Conservation (phyloP, 2,888 invertebrate genomes). For the Spodoptera picta region DNA sequence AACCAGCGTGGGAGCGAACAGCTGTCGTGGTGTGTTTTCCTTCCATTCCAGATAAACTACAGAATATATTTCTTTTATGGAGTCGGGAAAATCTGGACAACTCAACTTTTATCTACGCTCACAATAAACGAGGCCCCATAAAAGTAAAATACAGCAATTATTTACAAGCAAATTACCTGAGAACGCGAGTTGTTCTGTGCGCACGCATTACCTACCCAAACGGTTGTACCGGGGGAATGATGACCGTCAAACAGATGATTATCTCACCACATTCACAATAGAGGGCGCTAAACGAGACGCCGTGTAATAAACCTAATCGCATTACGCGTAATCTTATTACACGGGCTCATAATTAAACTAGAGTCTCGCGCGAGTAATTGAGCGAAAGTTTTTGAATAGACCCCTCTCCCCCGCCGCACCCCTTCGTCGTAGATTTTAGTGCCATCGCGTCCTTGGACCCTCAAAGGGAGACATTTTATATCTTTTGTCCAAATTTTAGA, state of each 20-base stretch:
- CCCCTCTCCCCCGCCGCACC: constrained; percentile 14
- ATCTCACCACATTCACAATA: constrained; percentile 53
- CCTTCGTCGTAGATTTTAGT: constrained; percentile 46
- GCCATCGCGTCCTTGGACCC: constrained; percentile 45
- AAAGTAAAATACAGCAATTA: constrained; percentile 47
- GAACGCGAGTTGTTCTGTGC: constrained; percentile 29
- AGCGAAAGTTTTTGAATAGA: constrained; percentile 63
- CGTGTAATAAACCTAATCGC: constrained; percentile 54
- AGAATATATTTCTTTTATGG: constrained; percentile 26
- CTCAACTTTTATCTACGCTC: constrained; percentile 31
- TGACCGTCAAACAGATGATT: constrained; percentile 48
- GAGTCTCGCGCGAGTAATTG: constrained; percentile 59
- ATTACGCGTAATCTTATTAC: constrained; percentile 62
- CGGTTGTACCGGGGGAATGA: constrained; percentile 33
- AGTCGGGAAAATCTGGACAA: constrained; percentile 42
- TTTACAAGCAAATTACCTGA: constrained; percentile 51
- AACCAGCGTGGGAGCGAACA: constrained; percentile 30
- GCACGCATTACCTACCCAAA: constrained; percentile 39
- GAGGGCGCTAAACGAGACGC: constrained; percentile 53
- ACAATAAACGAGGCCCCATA: constrained; percentile 39
- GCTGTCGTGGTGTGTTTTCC: constrained; percentile 23
- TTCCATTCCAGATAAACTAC: constrained; percentile 27
- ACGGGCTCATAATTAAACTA: constrained; percentile 58
- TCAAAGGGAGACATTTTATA: constrained; percentile 56
- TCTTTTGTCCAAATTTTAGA: constrained; percentile 57